A percentile compares a stretch with the other conserved stretches of the same genome.
These are phyloP conservation scores for Chiropotes sagulatus DNA, from an alignment of 2,797 vertebrate genomes.

Conservation along the genomic window DNA sequence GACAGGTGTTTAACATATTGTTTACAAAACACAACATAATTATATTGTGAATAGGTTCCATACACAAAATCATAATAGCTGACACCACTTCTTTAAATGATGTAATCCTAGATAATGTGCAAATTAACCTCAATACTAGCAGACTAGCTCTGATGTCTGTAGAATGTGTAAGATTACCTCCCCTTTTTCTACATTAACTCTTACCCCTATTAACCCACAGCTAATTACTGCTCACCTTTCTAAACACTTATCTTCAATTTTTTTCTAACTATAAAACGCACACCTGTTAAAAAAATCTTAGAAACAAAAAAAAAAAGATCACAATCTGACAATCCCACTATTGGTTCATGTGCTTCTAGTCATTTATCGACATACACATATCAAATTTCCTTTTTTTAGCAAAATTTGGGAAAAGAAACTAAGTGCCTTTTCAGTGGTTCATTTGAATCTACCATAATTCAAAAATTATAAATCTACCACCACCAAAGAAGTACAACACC, in stretches of 20 bases:
- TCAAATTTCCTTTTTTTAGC: not conserved
- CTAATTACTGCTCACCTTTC: constrained; percentile 15
- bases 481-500: not conserved
- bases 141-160: not conserved
- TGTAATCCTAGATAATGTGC: not conserved
- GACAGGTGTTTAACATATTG: not conserved
- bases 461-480: not conserved
- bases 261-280: constrained; percentile 23
- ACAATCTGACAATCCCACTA: not conserved
- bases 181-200: not conserved
- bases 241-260: constrained; percentile 12
- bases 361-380: not conserved
- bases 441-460: not conserved
- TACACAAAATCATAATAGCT: not conserved
- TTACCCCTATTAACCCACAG: not conserved
- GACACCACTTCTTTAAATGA: constrained; percentile 18
- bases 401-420: not conserved
- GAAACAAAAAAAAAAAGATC: constrained; percentile 4
- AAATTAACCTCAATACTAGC: not conserved
- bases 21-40: constrained; percentile 12
- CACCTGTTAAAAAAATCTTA: not conserved
- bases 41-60: not conserved
- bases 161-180: not conserved
- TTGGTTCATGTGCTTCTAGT: not conserved
- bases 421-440: not conserved